These are phyloP conservation scores for Heptascelio sp. DNA, from an alignment of 2,888 invertebrate species.

Conservation along the genomic window DNA sequence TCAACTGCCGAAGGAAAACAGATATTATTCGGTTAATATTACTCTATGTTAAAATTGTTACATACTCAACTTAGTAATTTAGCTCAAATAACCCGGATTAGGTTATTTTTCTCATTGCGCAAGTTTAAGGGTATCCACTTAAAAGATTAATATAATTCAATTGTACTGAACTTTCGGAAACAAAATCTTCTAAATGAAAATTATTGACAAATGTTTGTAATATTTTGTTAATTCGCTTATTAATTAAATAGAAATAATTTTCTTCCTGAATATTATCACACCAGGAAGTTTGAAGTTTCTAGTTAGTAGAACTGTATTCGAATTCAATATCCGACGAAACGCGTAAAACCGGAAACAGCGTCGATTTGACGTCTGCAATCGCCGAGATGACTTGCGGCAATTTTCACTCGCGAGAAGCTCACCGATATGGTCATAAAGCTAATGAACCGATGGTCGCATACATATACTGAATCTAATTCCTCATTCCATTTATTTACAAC, in stretches of 20 bases:
- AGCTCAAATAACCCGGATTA: too few relatives aligned
- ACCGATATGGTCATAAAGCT: constrained; percentile 48
- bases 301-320: constrained; percentile 48
- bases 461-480: constrained; percentile 39
- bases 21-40: too few relatives aligned
- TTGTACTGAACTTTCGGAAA: too few relatives aligned
- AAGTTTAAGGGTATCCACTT: too few relatives aligned
- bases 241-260: constrained; percentile 46
- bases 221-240: background rate
- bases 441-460: constrained; percentile 32
- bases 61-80: too few relatives aligned
- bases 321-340: constrained; percentile 64
- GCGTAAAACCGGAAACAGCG: constrained; percentile 53
- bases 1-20: too few relatives aligned
- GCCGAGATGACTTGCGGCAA: constrained; percentile 43
- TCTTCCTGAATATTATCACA: constrained; percentile 35
- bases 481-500: constrained; percentile 28
- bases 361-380: constrained; percentile 54
- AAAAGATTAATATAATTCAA: too few relatives aligned
- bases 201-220: too few relatives aligned
- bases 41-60: too few relatives aligned
- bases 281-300: constrained; percentile 39
- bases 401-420: too few relatives aligned
- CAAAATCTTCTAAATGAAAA: too few relatives aligned
- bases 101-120: too few relatives aligned